These are phyloP conservation scores for Trachymyrmex cornetzi DNA, from an alignment of 1,140 invertebrate species.

Conservation along the genomic window DNA sequence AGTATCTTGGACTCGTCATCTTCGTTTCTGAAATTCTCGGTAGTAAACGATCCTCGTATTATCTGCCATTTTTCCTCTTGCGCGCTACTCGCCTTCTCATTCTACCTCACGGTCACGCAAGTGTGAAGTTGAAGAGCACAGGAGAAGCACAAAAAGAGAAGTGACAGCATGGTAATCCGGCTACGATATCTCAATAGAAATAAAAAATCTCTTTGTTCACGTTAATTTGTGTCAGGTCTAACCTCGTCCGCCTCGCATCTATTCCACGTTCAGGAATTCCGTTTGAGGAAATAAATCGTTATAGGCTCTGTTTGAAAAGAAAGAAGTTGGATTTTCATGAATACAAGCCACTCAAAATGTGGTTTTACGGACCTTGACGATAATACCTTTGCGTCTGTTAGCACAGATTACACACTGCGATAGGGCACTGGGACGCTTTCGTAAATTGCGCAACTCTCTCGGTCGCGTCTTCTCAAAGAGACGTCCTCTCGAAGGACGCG, in stretches of 20 bases:
- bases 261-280: neutral
- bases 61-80: constrained; percentile 8
- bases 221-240: constrained; percentile 4
- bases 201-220: constrained; percentile 13
- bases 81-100: neutral
- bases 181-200: constrained; percentile 14
- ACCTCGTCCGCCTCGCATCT: neutral
- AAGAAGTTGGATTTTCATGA: neutral
- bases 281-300: constrained; percentile 20
- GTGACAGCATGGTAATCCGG: neutral
- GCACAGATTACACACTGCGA: constrained; percentile 5
- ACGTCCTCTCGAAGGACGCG: constrained; percentile 16
- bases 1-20: neutral
- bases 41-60: constrained; percentile 3
- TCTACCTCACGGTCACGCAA: constrained; percentile 10
- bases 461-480: constrained; percentile 19
- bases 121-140: neutral
- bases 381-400: constrained; percentile 2
- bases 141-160: neutral
- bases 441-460: constrained; percentile 49
- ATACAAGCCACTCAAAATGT: neutral
- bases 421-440: constrained; percentile 35
- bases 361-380: neutral
- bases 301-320: neutral
- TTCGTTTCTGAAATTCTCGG: constrained; percentile 8